Percentiles rank a stretch among this genome's conserved stretches.
Evolutionary conservation across 2,888 invertebrate genomes (phyloP).

Genomic region (Diploptera punctata): DNA sequence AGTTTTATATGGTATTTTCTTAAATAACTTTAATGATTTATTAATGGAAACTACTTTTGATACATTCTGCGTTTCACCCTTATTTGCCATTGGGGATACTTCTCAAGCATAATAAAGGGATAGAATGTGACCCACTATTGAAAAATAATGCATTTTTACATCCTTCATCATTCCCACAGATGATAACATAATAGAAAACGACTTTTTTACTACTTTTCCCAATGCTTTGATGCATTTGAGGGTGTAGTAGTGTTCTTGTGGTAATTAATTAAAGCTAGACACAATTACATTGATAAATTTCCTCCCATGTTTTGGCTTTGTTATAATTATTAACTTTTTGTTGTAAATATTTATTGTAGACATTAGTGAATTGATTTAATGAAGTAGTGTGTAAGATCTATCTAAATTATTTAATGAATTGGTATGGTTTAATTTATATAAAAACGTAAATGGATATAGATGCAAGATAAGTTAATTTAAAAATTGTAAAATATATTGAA

Average conservation of each 20-base stretch:
- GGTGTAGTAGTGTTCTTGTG: too few relatives aligned
- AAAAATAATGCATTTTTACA: too few relatives aligned
- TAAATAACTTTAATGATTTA: too few relatives aligned
- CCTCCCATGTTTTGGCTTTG: too few relatives aligned
- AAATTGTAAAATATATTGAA: not conserved
- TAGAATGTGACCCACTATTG: too few relatives aligned
- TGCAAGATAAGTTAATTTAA: not conserved
- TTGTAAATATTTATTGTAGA: slow-evolving; percentile 11
- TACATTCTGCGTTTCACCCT: too few relatives aligned
- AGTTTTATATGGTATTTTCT: too few relatives aligned
- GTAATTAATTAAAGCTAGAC: not conserved
- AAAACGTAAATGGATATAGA: not conserved
- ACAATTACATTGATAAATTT: not conserved
- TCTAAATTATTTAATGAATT: slow-evolving; percentile 3
- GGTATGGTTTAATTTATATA: slow-evolving; percentile 6
- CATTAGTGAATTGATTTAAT: not conserved
- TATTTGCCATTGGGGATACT: too few relatives aligned
- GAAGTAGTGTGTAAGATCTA: too few relatives aligned
- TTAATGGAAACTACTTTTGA: not conserved
- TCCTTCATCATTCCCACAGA: not conserved
- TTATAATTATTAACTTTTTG: not conserved
- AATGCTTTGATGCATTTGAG: not conserved
- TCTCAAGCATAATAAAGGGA: too few relatives aligned
- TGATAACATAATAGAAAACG: not conserved
- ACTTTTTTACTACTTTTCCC: not conserved